phyloP scores from a whole-genome alignment of 2,888 invertebrate genomes.

The Ophion ellenae region DNA sequence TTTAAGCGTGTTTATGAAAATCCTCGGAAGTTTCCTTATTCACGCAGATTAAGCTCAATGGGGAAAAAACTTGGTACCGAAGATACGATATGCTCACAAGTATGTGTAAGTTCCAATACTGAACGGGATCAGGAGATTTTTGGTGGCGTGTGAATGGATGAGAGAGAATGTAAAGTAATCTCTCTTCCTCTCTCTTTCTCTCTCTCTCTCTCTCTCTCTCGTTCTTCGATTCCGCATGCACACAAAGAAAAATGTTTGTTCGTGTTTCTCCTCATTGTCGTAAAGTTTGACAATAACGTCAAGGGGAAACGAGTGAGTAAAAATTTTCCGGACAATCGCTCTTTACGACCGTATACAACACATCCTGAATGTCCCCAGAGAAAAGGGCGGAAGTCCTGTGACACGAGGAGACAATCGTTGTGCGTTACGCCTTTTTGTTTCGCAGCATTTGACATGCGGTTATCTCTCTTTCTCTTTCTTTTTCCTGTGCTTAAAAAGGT shows the following conservation, averaged over 20 bases:
- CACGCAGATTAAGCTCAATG: constrained; percentile 1
- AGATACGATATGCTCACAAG: not conserved
- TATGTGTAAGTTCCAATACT: not conserved
- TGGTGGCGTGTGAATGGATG: constrained; percentile 40
- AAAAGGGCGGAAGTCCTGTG: not conserved
- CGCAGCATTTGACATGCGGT: not conserved
- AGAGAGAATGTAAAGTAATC: constrained; percentile 23
- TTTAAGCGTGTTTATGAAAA: constrained; percentile 1
- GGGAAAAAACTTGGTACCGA: not conserved
- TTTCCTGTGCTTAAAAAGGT: constrained; percentile 28
- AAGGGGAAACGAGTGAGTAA: constrained; percentile 33
- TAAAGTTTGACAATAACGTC: constrained; percentile 31
- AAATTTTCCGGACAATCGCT: constrained; percentile 59
- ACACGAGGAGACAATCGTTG: not conserved
- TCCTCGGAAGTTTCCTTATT: not conserved
- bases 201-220: constrained; percentile 14
- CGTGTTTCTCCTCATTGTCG: constrained; percentile 47
- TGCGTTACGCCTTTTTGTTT: constrained; percentile 11
- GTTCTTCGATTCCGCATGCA: not conserved
- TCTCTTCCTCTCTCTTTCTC: not conserved
- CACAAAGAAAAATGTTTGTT: constrained; percentile 36
- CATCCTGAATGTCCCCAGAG: not conserved
- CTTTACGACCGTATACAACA: not conserved
- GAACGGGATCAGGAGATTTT: constrained; percentile 25
- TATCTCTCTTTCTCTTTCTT: not conserved